Base-by-base conservation (phyloP, 2,113 vertebrate genomes). In the Gnathonemus echidnorhynchus region DNA sequence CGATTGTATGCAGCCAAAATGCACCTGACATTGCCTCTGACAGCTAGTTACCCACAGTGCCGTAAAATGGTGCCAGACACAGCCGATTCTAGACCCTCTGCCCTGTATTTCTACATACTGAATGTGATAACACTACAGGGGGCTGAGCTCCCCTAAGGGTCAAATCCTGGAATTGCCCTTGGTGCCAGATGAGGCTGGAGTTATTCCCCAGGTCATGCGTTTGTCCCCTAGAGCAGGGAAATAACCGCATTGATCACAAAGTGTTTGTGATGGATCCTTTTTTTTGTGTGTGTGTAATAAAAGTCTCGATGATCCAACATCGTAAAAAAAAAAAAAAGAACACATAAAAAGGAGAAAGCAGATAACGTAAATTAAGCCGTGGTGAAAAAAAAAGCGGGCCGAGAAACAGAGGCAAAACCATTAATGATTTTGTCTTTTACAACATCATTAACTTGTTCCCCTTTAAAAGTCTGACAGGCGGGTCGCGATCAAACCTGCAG, bases 401-500 rank as follows among this genome's bases (percentile, higher is more conserved):
- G 49, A 21, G 15, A 17, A 49, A 80, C 48, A 52, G 88, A 9
- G 77, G 70, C 17, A 53, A 31, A 35, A 31, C n/a, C 74, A 52
- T 84, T 88, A 90, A 83, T 88, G 74, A 90, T 90, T 91, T 88
- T 89, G 88, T 27, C 31, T 91, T 91, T 91, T 89, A 89, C 58
- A 62, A 56, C 74, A 49, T 86, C 88, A 87, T 85, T 89, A 91
- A 89, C 50, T 10, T 21, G 19, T 42, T 86, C 88, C 90, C 77
- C 58, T 89, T 86, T 89, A 89, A 89, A 52, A n/a, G 90, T 42
- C 88, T 89, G 90, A 89, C 66, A 80, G 8, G 91, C 91, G 91
- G 15, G 93, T 93, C 92, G 94, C 94, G 95, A 94, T 94, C 93
- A 91, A 92, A 94, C 89, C 35, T 89, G 88, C 91, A 89, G 89